Conservation (phyloP, 1,140 invertebrate species). For the Daktulosphaira vitifoliae region DNA sequence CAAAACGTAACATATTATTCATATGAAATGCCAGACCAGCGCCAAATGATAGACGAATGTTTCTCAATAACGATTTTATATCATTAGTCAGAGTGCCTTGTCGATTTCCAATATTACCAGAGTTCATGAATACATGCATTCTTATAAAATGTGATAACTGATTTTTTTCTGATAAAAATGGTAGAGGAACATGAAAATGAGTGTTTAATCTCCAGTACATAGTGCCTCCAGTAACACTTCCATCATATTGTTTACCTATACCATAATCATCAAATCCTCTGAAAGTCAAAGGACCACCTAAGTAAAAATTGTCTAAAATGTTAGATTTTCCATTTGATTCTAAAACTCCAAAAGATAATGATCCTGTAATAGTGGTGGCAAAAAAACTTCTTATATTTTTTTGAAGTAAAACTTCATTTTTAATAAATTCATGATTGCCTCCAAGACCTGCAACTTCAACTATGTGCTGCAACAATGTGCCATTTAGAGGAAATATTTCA, state of each 20-base stretch:
- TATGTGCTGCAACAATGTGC: slow-evolving; percentile 57
- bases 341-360: slow-evolving; percentile 61
- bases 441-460: slow-evolving; percentile 79
- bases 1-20: slow-evolving; percentile 66
- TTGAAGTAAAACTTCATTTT: slow-evolving; percentile 71
- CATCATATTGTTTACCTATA: slow-evolving; percentile 68
- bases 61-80: slow-evolving; percentile 45
- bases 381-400: slow-evolving; percentile 58
- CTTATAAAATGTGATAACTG: slow-evolving; percentile 63
- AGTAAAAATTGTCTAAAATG: slow-evolving; percentile 72
- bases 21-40: slow-evolving; percentile 67
- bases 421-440: slow-evolving; percentile 75
- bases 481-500: slow-evolving; percentile 62
- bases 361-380: slow-evolving; percentile 64
- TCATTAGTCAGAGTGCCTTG: slow-evolving; percentile 38
- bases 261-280: slow-evolving; percentile 75
- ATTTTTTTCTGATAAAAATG: slow-evolving; percentile 64
- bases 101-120: slow-evolving; percentile 60
- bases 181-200: slow-evolving; percentile 75
- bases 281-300: slow-evolving; percentile 75
- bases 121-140: slow-evolving; percentile 75
- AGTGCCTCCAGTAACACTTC: slow-evolving; percentile 57
- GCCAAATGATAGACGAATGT: slow-evolving; percentile 56
- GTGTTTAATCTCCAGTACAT: slow-evolving; percentile 70
- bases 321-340: slow-evolving; percentile 51